Evolutionary conservation across 2,797 vertebrate species (phyloP).

Genomic region (Cossypha dichroa): DNA sequence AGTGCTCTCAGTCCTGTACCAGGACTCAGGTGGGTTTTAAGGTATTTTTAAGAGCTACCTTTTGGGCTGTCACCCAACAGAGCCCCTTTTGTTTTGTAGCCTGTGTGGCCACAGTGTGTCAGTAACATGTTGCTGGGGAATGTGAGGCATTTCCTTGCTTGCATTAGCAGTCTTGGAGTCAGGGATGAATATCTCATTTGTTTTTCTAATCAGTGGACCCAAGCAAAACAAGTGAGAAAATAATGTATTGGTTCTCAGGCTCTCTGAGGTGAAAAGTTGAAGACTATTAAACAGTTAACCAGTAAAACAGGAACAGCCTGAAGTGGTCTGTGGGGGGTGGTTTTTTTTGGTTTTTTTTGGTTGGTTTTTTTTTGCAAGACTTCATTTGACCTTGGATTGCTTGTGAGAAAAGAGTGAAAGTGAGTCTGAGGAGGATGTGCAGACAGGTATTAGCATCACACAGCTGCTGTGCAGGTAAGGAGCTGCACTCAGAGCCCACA

Average conservation of each 20-base stretch:
- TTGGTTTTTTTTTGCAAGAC: background rate
- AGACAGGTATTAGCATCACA: background rate
- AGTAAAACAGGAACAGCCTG: background rate
- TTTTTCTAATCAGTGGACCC: background rate
- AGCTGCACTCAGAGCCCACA: background rate
- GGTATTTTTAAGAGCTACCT: background rate
- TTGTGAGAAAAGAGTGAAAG: background rate
- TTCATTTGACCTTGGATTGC: background rate
- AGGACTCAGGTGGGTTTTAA: background rate
- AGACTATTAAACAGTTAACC: background rate
- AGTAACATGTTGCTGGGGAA: background rate
- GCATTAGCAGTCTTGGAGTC: background rate
- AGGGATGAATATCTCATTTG: slow-evolving; percentile 31
- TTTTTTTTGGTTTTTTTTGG: background rate
- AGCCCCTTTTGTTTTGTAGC: background rate
- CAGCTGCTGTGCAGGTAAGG: background rate
- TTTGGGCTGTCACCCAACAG: background rate
- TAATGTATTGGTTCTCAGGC: background rate
- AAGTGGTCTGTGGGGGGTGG: background rate
- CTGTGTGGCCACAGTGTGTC: background rate
- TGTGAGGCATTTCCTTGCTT: slow-evolving; percentile 34
- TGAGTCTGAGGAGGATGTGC: background rate
- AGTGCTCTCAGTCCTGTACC: background rate
- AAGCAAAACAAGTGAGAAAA: background rate
- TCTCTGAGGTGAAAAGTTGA: background rate